phyloP scores from a whole-genome alignment of 92 coral and sea anemone species.

The Epizoanthus stellaris region DNA sequence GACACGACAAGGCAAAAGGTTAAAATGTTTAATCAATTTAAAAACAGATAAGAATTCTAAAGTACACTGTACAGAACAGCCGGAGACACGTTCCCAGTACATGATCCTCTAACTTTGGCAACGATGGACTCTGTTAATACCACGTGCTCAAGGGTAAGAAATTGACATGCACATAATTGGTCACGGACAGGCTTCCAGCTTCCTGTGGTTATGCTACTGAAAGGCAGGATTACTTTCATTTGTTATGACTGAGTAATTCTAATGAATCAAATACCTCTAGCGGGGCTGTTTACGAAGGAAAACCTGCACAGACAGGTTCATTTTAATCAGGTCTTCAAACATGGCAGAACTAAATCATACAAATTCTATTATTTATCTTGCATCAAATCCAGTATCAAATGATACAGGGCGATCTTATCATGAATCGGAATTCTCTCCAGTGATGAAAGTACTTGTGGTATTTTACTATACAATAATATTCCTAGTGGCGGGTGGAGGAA shows the following conservation, averaged over 20 bases:
- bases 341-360: slow-evolving; percentile 3
- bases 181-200: neutral
- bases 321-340: neutral
- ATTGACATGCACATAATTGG: slow-evolving; percentile 22
- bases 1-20: too few relatives aligned
- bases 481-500: slow-evolving; percentile 22
- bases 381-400: slow-evolving; percentile 9
- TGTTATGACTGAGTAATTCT: slow-evolving; percentile 29
- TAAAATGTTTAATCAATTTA: too few relatives aligned
- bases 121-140: neutral
- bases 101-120: neutral
- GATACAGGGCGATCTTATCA: neutral
- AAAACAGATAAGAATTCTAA: too few relatives aligned
- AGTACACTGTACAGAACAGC: too few relatives aligned
- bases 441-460: slow-evolving; percentile 35
- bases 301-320: neutral
- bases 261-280: neutral
- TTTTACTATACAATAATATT: slow-evolving; percentile 23
- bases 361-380: neutral
- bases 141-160: slow-evolving; percentile 34
- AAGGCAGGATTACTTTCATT: slow-evolving; percentile 19
- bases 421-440: slow-evolving; percentile 30
- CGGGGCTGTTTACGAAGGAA: neutral
- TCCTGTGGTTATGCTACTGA: slow-evolving; percentile 15
- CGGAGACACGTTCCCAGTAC: too few relatives aligned